Evolutionary conservation across 2,113 vertebrate species (phyloP).

Genomic region (Rattus rattus): DNA sequence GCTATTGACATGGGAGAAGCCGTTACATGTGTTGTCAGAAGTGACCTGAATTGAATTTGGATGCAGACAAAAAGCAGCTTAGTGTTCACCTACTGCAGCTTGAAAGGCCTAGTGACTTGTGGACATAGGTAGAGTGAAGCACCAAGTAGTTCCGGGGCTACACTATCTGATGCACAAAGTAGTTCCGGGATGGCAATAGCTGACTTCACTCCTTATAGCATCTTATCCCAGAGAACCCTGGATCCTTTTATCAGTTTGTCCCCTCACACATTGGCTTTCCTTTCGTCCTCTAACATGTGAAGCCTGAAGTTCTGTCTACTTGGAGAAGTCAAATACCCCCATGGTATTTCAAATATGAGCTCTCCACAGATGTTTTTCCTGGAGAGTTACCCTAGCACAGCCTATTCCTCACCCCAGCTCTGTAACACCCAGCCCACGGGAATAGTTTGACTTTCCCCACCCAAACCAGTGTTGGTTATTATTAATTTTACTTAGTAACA

Average conservation of each 20-base stretch:
- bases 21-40: not conserved
- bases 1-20: not conserved
- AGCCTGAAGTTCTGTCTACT: not conserved
- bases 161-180: not conserved
- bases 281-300: slow-evolving; percentile 8
- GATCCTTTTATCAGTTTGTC: not conserved
- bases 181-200: not conserved
- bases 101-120: not conserved
- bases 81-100: not conserved
- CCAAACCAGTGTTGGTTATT: not conserved
- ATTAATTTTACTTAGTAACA: not conserved
- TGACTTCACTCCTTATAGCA: not conserved
- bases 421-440: not conserved
- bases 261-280: not conserved
- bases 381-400: not conserved
- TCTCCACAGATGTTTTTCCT: not conserved
- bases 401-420: not conserved
- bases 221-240: not conserved
- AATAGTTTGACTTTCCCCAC: not conserved
- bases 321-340: not conserved
- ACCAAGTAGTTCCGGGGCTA: not conserved
- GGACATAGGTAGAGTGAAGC: not conserved
- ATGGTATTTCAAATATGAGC: not conserved
- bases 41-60: not conserved
- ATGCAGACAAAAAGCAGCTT: not conserved